A percentile compares a stretch with the other conserved stretches of the same genome.
These are phyloP conservation scores for Galleria mellonella DNA, from an alignment of 1,140 invertebrate species.

Conservation along the genomic window DNA sequence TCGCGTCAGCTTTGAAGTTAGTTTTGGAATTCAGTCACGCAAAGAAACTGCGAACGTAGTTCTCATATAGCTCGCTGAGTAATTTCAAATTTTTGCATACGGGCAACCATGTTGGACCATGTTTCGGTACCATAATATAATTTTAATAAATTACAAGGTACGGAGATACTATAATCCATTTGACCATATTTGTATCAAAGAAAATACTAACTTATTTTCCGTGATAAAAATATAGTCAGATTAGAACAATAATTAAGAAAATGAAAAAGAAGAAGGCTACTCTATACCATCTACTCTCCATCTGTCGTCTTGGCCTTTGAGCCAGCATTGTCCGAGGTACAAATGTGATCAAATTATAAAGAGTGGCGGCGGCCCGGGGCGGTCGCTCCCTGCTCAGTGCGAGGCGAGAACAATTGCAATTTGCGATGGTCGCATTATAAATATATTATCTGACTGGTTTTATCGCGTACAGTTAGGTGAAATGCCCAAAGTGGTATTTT, in stretches of 20 bases:
- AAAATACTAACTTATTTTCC: too few relatives aligned
- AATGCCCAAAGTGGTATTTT: too few relatives aligned
- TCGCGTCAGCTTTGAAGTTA: too few relatives aligned
- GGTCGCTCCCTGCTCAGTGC: slow-evolving; percentile 21
- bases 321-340: slow-evolving; percentile 63
- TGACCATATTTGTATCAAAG: too few relatives aligned
- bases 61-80: too few relatives aligned
- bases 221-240: background rate
- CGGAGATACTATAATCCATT: too few relatives aligned
- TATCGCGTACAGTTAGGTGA: background rate
- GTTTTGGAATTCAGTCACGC: too few relatives aligned
- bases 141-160: too few relatives aligned
- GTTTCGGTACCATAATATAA: too few relatives aligned
- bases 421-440: slow-evolving; percentile 20
- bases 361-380: slow-evolving; percentile 48
- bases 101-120: too few relatives aligned
- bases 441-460: slow-evolving; percentile 22
- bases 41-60: too few relatives aligned
- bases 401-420: slow-evolving; percentile 45
- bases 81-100: too few relatives aligned
- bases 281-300: slow-evolving; percentile 28
- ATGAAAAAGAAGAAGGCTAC: background rate
- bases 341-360: slow-evolving; percentile 73
- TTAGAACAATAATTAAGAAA: background rate
- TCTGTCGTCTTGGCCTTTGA: slow-evolving; percentile 53